A percentile compares a stretch with the other conserved stretches of the same genome.
Evolutionary conservation across 1,140 invertebrate species (phyloP).

Genomic region (Pseudomyrmex gracilis): DNA sequence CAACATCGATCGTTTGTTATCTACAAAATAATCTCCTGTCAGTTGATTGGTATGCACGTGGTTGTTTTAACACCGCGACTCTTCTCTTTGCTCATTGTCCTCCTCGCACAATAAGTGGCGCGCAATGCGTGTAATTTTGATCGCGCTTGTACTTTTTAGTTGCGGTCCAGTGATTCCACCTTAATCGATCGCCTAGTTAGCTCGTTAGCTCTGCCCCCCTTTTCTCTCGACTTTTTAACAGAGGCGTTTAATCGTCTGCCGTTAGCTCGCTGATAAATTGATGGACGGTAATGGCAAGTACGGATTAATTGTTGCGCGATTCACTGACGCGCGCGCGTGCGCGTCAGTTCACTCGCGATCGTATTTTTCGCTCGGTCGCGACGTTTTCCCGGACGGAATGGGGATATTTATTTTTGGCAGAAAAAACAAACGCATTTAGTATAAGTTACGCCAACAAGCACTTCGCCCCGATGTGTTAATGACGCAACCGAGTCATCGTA

Average conservation of each 20-base stretch:
- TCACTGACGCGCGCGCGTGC: background rate
- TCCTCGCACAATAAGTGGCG: too few species aligned
- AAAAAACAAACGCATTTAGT: background rate
- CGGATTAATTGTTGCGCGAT: slow-evolving; percentile 22
- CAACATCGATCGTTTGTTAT: slow-evolving; percentile 45
- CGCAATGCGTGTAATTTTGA: slow-evolving; percentile 15
- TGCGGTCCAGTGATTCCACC: slow-evolving; percentile 9
- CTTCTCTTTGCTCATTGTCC: background rate
- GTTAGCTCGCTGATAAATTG: slow-evolving; percentile 39
- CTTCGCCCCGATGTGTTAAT: background rate
- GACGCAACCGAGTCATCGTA: background rate
- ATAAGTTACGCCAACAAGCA: slow-evolving; percentile 5
- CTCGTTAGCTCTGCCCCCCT: background rate
- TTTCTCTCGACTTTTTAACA: slow-evolving; percentile 3
- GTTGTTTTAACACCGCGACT: background rate
- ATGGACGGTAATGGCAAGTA: background rate
- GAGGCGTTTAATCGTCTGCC: background rate
- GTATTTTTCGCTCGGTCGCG: background rate
- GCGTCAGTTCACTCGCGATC: too few species aligned
- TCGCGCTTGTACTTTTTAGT: slow-evolving; percentile 6
- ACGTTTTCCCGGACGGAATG: background rate
- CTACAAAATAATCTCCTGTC: too few species aligned
- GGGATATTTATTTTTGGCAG: background rate
- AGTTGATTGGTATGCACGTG: slow-evolving; percentile 1
- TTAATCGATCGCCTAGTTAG: slow-evolving; percentile 21